Evolutionary conservation across 2,888 invertebrate genomes (phyloP), one percentile per base, ranked within the genome.

Genomic region (Drosophila picticornis): DNA sequence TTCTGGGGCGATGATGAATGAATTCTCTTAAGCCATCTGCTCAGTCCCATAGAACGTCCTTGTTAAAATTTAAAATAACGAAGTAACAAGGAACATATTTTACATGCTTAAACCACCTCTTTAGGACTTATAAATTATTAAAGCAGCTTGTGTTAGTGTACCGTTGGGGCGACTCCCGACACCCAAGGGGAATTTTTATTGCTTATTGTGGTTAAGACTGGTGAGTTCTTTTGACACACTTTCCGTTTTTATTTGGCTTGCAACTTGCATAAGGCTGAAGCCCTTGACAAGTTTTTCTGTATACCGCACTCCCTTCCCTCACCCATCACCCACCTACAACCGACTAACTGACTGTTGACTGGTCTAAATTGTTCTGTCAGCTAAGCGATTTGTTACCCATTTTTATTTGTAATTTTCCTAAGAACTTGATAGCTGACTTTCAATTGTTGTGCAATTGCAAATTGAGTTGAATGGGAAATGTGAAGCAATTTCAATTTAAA

Each of bases 221-320:
- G 52, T 31, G 13, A 59, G 56, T 52, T 61, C 64, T 31, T 75
- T 78, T 78, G 78, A 75, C 78, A 78, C 68, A 78, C 72, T 64
- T 69, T 69, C 13, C 7, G 19, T 32, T 32, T 46, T 34, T 29
- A n/a, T 62, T 4, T 46, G 51, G 11, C 56, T 43, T 63, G 63
- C 68, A 73, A 65, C 53, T 73, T 73, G 65, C 73, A 69, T 62
- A 69, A 73, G 59, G 13, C 38, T 32, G n/a, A 55, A 56, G 52
- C 58, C 29, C 59, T 59, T 59, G 32, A 46, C 13, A 77, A 62
- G 55, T 69, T 64, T 40, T 32, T 36, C 34, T 34, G n/a, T 27
- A 7, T 7, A 13, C 13, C 13, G 10, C n/a, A 10, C 22, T 5
- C 16, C 11, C 11, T 13, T 13, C 11, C 11, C 1, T 0, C 4